phyloP scores from a whole-genome alignment of 64 coral and sea anemone species.

The Acropora tenuis region DNA sequence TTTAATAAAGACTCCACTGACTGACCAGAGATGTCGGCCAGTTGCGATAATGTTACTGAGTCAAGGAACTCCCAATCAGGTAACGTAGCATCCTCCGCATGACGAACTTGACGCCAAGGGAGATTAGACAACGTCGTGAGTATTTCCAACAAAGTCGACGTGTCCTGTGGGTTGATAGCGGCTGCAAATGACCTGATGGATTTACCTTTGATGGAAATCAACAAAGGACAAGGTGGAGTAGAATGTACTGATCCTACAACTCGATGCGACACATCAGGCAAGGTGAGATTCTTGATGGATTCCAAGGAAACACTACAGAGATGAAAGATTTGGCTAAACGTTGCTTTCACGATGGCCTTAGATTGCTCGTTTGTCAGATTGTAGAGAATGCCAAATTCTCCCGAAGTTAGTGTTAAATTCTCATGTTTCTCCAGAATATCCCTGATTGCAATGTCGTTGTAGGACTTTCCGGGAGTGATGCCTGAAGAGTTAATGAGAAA shows the following conservation, averaged over 20 bases:
- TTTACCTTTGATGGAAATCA: constrained; percentile 67
- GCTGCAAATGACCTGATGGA: constrained; percentile 35
- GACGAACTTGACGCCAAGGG: constrained; percentile 42
- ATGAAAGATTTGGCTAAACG: constrained; percentile 53
- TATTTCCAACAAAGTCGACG: constrained; percentile 61
- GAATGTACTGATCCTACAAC: constrained; percentile 39
- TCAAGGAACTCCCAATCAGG: constrained; percentile 80
- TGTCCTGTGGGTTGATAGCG: not conserved
- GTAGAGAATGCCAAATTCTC: constrained; percentile 71
- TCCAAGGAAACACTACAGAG: constrained; percentile 50
- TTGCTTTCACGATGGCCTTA: constrained; percentile 41
- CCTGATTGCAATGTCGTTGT: not conserved
- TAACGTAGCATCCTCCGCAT: not conserved
- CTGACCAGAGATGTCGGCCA: constrained; percentile 37
- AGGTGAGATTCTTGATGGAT: constrained; percentile 9
- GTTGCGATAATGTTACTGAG: constrained; percentile 35
- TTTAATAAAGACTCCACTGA: not conserved
- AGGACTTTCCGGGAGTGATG: not conserved
- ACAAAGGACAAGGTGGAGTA: constrained; percentile 27
- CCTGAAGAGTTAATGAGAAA: constrained; percentile 28
- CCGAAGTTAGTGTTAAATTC: constrained; percentile 23
- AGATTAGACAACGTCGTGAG: constrained; percentile 1
- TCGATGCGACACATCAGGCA: constrained; percentile 24
- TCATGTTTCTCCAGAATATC: not conserved
- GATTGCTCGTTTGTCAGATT: constrained; percentile 61